These are phyloP conservation scores for Dryoscopus gambensis DNA, from an alignment of 2,113 vertebrate genomes.

Conservation along the genomic window DNA sequence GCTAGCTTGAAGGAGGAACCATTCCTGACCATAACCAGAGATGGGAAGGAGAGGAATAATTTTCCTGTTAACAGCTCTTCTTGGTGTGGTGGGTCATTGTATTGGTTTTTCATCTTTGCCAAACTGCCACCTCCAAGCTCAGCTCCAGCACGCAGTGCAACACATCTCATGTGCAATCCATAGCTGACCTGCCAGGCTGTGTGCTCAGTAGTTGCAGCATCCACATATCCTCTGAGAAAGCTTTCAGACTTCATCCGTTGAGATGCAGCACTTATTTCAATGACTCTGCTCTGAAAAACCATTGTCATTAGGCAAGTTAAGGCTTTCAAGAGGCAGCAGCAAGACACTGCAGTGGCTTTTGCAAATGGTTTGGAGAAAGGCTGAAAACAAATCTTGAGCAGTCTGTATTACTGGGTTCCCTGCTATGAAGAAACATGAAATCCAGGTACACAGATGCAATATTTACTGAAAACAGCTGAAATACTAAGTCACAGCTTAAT, in stretches of 20 bases:
- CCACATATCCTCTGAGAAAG: not conserved
- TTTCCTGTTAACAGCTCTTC: not conserved
- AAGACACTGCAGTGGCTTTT: not conserved
- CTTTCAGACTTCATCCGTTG: not conserved
- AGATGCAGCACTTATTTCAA: not conserved
- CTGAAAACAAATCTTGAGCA: not conserved
- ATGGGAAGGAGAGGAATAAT: not conserved
- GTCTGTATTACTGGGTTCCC: not conserved
- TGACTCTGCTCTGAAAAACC: not conserved
- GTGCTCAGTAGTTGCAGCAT: not conserved
- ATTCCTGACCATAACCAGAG: not conserved
- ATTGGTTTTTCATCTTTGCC: not conserved
- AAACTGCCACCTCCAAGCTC: not conserved
- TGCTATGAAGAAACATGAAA: not conserved
- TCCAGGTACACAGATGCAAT: not conserved
- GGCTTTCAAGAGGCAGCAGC: not conserved
- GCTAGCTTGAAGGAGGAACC: not conserved
- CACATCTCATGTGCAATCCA: not conserved
- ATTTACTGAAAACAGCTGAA: not conserved
- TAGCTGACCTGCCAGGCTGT: not conserved
- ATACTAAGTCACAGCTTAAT: not conserved
- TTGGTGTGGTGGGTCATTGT: not conserved
- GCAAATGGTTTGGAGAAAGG: not conserved
- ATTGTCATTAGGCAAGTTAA: not conserved
- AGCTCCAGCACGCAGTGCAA: not conserved